Percentiles rank a stretch among this genome's conserved stretches.
Evolutionary conservation across 2,888 invertebrate species (phyloP).

Genomic region (Homarus gammarus): DNA sequence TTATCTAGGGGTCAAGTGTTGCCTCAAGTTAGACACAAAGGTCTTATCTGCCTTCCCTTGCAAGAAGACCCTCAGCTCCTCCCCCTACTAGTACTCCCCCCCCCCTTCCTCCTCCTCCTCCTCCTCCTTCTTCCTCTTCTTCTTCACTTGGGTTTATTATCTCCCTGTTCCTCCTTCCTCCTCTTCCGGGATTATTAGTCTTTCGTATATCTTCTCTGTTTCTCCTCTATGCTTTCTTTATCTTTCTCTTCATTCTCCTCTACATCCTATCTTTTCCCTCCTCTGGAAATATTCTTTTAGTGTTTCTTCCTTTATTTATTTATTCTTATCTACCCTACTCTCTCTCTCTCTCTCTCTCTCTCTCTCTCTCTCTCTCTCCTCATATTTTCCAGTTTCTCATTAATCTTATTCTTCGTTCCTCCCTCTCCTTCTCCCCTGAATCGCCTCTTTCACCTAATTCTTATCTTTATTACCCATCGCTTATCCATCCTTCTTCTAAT

Average conservation of each 20-base stretch:
- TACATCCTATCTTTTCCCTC: not conserved
- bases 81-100: slow-evolving; percentile 33
- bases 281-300: not conserved
- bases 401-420: no score
- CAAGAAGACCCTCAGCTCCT: slow-evolving; percentile 14
- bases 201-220: no score
- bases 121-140: not conserved
- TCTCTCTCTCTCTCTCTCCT: no score
- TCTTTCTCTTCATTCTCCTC: not conserved
- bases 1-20: slow-evolving; percentile 61
- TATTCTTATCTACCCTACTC: not conserved
- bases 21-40: slow-evolving; percentile 56
- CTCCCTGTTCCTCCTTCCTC: no score
- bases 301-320: slow-evolving; percentile 18
- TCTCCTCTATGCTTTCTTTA: slow-evolving; percentile 5
- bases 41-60: slow-evolving; percentile 54
- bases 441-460: no score
- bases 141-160: no score
- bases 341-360: no score
- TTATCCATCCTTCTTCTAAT: no score
- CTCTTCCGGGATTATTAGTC: no score
- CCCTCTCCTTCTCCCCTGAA: no score
- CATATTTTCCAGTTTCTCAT: no score
- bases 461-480: no score
- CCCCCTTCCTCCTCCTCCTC: slow-evolving; percentile 8